Base-by-base conservation (phyloP, 1,140 invertebrate species). In the Andricus grossulariae region DNA sequence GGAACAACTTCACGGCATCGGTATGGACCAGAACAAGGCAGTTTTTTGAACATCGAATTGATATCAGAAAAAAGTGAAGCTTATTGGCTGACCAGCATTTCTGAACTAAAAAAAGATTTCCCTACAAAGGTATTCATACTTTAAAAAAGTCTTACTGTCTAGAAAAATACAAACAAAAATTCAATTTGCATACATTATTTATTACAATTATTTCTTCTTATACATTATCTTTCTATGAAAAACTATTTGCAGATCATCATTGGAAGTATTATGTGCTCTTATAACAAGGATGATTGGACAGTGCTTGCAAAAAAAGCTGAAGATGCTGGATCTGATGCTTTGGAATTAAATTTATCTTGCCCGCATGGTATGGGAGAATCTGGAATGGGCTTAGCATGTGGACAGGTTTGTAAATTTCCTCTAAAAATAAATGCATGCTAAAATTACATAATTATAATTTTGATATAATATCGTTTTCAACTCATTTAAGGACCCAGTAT, bases 341-440 rank as follows among this genome's bases (percentile, higher is more conserved):
- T 99, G 6, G 99, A 99, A 90, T 90, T 99, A 50, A 99, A 99
- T 93, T 90, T 99, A 7, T 99, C 97, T 0, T 99, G 99, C 92
- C 98, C 99, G 1, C 98, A 99, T 92, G 99, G 99, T 32, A 99
- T 99, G 98, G 98, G 97, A 3, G 98, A 99, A 92, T 94, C 96
- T 73, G 98, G 98, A 71, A 99, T 99, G 98, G 98, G 98, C 0
- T 88, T 99, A 39, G 98, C 98, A 50, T 99, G 98, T 92, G 99
- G 98, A 78, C 98, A 99, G 93, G 96, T 97, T 88, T 87, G 32
- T 32, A 55, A 50, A 73, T 50, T 54, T 25, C 16, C 3, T 25
- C 25, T 8, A 11, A n/a, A 10, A 70, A 70, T n/a, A 0, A 13
- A 55, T 13, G 5, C 8, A n/a, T n/a, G 12, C 51, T 57, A 60